Conservation (phyloP, 2,797 vertebrate genomes). For the Phalanger gymnotis region DNA sequence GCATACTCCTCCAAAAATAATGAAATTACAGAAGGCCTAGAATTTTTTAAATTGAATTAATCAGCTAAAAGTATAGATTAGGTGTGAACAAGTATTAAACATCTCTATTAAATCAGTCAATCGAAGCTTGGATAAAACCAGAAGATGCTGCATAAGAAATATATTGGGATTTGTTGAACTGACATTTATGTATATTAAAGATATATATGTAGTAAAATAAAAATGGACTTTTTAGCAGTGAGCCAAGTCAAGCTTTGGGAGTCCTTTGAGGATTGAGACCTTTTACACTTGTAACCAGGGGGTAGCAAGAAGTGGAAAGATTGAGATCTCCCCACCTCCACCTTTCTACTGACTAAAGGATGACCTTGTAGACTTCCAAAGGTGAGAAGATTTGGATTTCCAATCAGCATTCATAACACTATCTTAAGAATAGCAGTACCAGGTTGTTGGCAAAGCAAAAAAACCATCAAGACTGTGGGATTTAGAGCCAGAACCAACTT, state of each 20-base stretch:
- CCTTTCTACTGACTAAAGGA: not conserved
- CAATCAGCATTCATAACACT: not conserved
- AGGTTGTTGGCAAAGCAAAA: not conserved
- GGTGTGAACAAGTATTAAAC: not conserved
- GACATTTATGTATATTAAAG: not conserved
- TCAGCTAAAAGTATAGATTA: not conserved
- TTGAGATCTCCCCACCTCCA: not conserved
- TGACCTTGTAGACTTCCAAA: not conserved
- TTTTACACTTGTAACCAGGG: not conserved
- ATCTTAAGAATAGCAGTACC: not conserved
- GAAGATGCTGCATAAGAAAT: not conserved
- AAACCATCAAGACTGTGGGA: conserved; percentile 1
- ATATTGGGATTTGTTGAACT: not conserved
- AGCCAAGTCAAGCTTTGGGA: not conserved
- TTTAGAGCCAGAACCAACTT: not conserved
- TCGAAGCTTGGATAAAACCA: not conserved
- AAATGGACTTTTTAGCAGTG: not conserved
- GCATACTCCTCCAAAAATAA: not conserved
- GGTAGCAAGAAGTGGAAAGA: not conserved
- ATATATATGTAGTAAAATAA: too few species aligned
- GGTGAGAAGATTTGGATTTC: not conserved
- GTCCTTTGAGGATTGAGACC: not conserved
- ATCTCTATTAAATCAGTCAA: not conserved
- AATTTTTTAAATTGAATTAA: not conserved
- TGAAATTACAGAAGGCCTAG: not conserved